These are phyloP conservation scores for Mythimna vitellina DNA, from an alignment of 2,888 invertebrate species.

Conservation along the genomic window DNA sequence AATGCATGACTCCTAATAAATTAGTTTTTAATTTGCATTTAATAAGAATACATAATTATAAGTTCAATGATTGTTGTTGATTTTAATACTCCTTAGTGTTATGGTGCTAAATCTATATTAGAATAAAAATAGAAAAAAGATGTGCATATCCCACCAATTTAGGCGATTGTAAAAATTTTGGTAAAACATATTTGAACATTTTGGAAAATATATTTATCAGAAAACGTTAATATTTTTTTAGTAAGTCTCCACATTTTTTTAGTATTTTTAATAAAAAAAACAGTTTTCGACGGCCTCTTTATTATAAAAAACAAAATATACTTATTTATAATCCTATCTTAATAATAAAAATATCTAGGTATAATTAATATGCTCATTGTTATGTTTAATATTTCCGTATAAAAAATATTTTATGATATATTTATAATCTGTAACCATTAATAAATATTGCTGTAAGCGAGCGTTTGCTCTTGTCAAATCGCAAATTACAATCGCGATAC, in stretches of 20 bases:
- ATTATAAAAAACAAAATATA: background rate
- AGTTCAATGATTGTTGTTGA: constrained; percentile 36
- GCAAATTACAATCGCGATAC: constrained; percentile 26
- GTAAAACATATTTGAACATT: background rate
- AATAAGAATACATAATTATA: constrained; percentile 62
- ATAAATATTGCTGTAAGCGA: constrained; percentile 15
- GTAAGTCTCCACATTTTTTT: constrained; percentile 16
- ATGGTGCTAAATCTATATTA: constrained; percentile 68
- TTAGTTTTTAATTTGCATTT: constrained; percentile 68
- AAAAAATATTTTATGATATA: constrained; percentile 36
- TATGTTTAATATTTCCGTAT: constrained; percentile 4
- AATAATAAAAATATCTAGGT: constrained; percentile 18
- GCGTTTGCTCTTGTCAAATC: constrained; percentile 28
- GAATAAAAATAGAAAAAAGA: constrained; percentile 18
- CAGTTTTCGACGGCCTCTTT: constrained; percentile 56
- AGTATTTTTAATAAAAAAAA: constrained; percentile 26
- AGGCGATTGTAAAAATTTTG: constrained; percentile 44
- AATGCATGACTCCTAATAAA: constrained; percentile 55
- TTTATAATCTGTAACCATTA: constrained; percentile 19
- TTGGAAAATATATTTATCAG: constrained; percentile 8
- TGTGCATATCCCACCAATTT: constrained; percentile 61
- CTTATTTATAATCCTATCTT: constrained; percentile 7
- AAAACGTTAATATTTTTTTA: constrained; percentile 20
- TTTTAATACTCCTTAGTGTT: constrained; percentile 67
- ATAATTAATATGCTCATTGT: constrained; percentile 53